Evolutionary conservation across 2,888 invertebrate genomes (phyloP), one percentile per base, ranked within the genome.

Genomic region (Phoenoteleia sp.): DNA sequence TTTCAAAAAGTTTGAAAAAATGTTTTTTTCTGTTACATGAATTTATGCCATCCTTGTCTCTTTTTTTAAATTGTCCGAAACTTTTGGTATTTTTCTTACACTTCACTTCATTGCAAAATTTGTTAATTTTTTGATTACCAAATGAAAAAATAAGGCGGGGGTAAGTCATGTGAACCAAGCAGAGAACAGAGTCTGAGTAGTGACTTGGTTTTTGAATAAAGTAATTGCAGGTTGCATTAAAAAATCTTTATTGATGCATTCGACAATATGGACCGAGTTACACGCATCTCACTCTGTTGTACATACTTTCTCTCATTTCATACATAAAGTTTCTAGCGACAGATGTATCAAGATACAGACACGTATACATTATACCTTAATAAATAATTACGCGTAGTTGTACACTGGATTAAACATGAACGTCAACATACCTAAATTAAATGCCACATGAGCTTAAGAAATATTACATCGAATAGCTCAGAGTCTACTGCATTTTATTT

Each of bases 241-340:
- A 92, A 92, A 89, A 89, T 92, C 69, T 92, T 92, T 92, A 92
- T 92, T 92, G 88, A 92, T 92, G 89, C 86, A 88, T 91, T 92
- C 87, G 90, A 92, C 92, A 92, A 91, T 91, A 89, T 92, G 91
- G 90, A 90, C 89, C 89, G 87, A 91, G 88, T 91, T 90, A 91
- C 88, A 89, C 91, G 87, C 90, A 88, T 79, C 77, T 60, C 83
- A 79, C 60, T 79, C 67, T 74, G 64, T 83, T 83, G 62, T 74
- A 60, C 77, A 67, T 79, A 60, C 77, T 72, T 60, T 60, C 74
- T 83, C 47, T 13, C 83, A 79, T 36, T 56, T 72, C 79, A 79
- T 79, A 83, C 83, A 74, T 25, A 74, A 79, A 76, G 58, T 15
- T 79, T 79, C 83, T 83, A 83, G 77, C 74, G 83, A 83, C 83